Evolutionary conservation across 2,888 invertebrate species (phyloP).

Genomic region (Drosophila falleni): DNA sequence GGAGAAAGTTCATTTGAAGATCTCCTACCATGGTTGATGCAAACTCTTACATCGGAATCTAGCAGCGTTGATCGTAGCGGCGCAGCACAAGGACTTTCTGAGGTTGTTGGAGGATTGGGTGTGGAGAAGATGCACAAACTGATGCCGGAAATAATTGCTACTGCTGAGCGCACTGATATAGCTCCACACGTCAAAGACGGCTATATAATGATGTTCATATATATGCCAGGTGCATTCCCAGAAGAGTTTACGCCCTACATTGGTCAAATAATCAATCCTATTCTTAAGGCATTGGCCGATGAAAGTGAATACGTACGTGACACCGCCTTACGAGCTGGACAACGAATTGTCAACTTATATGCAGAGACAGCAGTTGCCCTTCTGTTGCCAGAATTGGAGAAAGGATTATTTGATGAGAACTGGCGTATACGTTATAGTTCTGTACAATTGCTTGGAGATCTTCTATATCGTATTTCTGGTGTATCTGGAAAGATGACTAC

Average conservation of each 20-base stretch:
- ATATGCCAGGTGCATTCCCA: slow-evolving; percentile 98
- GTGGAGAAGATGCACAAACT: slow-evolving; percentile 97
- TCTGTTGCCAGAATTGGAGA: slow-evolving; percentile 96
- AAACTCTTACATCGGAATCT: slow-evolving; percentile 96
- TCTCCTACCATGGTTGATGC: slow-evolving; percentile 99
- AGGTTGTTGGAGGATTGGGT: slow-evolving; percentile 98
- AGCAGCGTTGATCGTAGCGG: slow-evolving; percentile 98
- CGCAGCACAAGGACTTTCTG: slow-evolving; percentile 98
- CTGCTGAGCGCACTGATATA: slow-evolving; percentile 96
- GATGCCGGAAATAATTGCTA: slow-evolving; percentile 98
- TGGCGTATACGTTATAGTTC: slow-evolving; percentile 98
- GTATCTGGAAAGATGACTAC: slow-evolving; percentile 99
- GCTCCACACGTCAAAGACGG: slow-evolving; percentile 99
- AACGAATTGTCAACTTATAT: slow-evolving; percentile 97
- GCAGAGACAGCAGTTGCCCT: slow-evolving; percentile 97
- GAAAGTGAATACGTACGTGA: slow-evolving; percentile 99
- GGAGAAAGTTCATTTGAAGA: slow-evolving; percentile 98
- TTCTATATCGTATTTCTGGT: slow-evolving; percentile 97
- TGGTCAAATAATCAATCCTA: slow-evolving; percentile 98
- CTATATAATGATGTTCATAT: slow-evolving; percentile 99
- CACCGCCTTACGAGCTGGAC: slow-evolving; percentile 98
- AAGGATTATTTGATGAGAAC: slow-evolving; percentile 98
- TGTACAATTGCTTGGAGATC: slow-evolving; percentile 97
- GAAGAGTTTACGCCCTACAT: slow-evolving; percentile 98
- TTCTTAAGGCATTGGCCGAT: slow-evolving; percentile 98